phyloP scores from a whole-genome alignment of 2,888 invertebrate species.

The Eupithecia pulchellata region DNA sequence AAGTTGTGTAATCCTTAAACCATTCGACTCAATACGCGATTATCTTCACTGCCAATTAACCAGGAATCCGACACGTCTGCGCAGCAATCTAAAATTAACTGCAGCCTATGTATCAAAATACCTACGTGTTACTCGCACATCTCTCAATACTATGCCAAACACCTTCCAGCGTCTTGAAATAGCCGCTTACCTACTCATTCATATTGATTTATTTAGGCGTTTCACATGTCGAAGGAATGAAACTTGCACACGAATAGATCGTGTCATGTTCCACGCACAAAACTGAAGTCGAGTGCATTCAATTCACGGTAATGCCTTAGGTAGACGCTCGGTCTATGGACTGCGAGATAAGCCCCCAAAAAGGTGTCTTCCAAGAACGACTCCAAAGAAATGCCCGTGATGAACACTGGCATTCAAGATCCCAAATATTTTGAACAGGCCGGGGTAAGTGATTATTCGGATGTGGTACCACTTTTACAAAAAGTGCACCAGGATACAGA shows the following conservation, averaged over 20 bases:
- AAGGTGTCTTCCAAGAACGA: constrained; percentile 72
- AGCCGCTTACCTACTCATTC: constrained; percentile 74
- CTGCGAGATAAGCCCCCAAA: constrained; percentile 56
- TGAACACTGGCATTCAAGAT: constrained; percentile 73
- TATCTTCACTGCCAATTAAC: constrained; percentile 83
- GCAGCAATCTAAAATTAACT: constrained; percentile 85
- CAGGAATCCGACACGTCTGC: constrained; percentile 84
- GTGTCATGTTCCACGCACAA: constrained; percentile 47
- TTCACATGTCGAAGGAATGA: constrained; percentile 55
- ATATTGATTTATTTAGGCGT: constrained; percentile 76
- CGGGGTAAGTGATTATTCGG: constrained; percentile 84
- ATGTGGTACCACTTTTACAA: constrained; percentile 82
- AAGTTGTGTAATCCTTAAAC: constrained; percentile 42
- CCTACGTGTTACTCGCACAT: constrained; percentile 83
- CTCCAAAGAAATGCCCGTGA: constrained; percentile 72
- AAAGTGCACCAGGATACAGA: constrained; percentile 83
- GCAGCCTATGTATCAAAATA: constrained; percentile 86
- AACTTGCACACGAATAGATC: constrained; percentile 52
- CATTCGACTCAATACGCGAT: constrained; percentile 70
- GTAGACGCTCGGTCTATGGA: constrained; percentile 57
- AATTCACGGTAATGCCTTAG: constrained; percentile 48
- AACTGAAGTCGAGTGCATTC: constrained; percentile 43
- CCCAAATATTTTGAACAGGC: constrained; percentile 83
- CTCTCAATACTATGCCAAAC: constrained; percentile 85
- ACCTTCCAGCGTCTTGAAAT: constrained; percentile 84